Conservation (phyloP, 2,797 vertebrate species). For the Microctenopoma stevenorrisi region DNA sequence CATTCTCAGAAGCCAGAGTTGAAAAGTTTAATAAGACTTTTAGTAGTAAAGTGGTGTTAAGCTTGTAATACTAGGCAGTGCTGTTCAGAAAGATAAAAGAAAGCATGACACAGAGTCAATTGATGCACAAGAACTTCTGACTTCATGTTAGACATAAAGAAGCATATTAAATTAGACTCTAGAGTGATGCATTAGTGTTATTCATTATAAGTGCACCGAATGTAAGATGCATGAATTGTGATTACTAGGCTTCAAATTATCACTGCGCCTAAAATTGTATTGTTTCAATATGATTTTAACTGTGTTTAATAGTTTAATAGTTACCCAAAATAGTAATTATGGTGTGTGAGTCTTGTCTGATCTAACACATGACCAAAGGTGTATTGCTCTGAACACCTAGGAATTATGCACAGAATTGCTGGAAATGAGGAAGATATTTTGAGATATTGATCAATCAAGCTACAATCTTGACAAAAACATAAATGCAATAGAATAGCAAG, state of each 20-base stretch:
- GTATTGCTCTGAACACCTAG: too few species aligned
- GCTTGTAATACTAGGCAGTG: constrained; percentile 14
- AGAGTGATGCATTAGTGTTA: neutral
- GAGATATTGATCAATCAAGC: neutral
- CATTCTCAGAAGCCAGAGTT: constrained; percentile 27
- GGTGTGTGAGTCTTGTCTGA: too few species aligned
- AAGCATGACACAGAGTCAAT: constrained; percentile 16
- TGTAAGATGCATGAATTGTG: constrained; percentile 1
- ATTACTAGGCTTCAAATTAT: neutral
- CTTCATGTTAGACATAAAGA: constrained; percentile 18
- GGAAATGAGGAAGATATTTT: neutral
- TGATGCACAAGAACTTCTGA: constrained; percentile 7
- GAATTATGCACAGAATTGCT: too few species aligned
- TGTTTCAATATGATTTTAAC: too few species aligned
- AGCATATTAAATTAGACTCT: neutral
- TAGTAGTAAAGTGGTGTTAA: constrained; percentile 38
- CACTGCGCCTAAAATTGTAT: neutral
- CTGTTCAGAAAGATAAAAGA: constrained; percentile 33
- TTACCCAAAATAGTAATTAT: too few species aligned
- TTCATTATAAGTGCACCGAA: constrained; percentile 13
- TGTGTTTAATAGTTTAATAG: too few species aligned
- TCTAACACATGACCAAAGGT: too few species aligned
- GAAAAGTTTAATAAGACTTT: constrained; percentile 36
- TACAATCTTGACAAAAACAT: neutral
- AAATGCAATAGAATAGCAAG: constrained; percentile 29